Conservation (phyloP, 2,113 vertebrate genomes). For the Uria lomvia region DNA sequence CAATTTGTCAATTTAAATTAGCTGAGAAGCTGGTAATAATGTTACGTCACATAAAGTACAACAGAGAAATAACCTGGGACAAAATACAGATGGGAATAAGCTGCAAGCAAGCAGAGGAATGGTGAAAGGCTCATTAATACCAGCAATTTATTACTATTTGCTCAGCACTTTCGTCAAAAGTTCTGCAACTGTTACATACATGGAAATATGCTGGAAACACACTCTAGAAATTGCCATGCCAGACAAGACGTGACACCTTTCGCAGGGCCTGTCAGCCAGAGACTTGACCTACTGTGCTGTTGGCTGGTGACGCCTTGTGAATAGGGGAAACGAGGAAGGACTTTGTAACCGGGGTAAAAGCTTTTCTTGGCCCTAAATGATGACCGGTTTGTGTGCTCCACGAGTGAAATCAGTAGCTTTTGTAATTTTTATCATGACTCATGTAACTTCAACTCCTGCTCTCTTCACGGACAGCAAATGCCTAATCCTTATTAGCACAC, state of each 20-base stretch:
- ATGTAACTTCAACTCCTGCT: background rate
- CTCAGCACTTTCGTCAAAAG: background rate
- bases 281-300: background rate
- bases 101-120: background rate
- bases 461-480: background rate
- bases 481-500: background rate
- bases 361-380: background rate
- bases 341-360: background rate
- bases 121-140: background rate
- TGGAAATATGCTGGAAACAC: background rate
- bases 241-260: background rate
- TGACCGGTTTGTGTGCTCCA: fast-evolving
- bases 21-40: background rate
- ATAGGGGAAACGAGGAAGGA: background rate
- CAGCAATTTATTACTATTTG: background rate
- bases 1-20: slow-evolving; percentile 29
- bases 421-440: background rate
- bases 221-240: background rate
- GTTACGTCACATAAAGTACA: background rate
- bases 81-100: background rate
- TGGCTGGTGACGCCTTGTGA: background rate
- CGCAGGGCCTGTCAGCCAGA: background rate
- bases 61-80: background rate
- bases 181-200: background rate
- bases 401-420: background rate